Evolutionary conservation across 2,113 vertebrate species (phyloP), one percentile per base, ranked within the genome.

Genomic region (Crypturellus undulatus): DNA sequence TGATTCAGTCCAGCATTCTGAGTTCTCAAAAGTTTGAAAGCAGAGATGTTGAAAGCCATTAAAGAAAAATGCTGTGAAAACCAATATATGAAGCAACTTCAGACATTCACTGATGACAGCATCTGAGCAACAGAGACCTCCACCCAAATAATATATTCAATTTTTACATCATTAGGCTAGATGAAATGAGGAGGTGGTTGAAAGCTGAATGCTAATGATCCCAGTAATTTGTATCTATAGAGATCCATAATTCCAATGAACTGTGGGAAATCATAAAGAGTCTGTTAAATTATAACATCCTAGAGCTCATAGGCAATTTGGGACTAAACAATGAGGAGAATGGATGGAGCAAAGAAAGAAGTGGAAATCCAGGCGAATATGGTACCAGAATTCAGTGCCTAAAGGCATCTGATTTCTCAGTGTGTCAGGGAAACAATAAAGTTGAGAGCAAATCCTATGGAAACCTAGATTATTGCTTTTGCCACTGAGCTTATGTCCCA

Each of bases 31-130:
- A 82, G 3, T 54, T 84, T 84, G 63, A 76, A 79, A 91, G 81
- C 15, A 36, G 81, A 84, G 77, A 47, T 69, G 34, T 86, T 93
- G 86, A 79, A 90, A 95, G 70, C 62, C 77, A 71, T 95, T 93
- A 92, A 83, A 89, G 52, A 93, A 87, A 63, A 92, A 84, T 84
- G 40, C n/a, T 54, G 21, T 87, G 78, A 91, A 96, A 96, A 84
- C 40, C 84, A 84, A 70, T 9, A 19, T 56, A 69, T 84, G 87
- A 93, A 84, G 89, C 24, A 93, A 92, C 75, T 92, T 80, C 54
- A 92, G 75, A 87, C 30, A 67, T 28, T 92, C 59, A 34, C 15
- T 91, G 59, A 42, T 89, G 81, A 92, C 71, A 92, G 36, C 70
- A 73, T 82, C 75, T 30, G 24, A 93, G 49, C 36, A 87, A 79